Percentiles rank a stretch among this genome's conserved stretches.
Conservation (phyloP, 1,140 invertebrate genomes). For the Heliconius nattereri region DNA sequence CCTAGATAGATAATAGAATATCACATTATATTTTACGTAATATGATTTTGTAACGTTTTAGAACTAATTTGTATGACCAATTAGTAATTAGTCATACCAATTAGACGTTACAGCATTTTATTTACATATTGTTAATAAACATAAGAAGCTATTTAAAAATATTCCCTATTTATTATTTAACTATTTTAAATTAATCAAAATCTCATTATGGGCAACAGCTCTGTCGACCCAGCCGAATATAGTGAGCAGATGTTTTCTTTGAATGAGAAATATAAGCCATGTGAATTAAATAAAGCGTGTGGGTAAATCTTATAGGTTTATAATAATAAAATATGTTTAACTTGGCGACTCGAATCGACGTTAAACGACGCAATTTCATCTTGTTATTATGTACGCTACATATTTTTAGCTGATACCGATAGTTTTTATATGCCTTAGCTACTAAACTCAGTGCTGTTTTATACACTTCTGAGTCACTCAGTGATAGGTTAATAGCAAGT, state of each 20-base stretch:
- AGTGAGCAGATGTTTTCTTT: constrained; percentile 8
- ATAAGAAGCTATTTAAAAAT: too few relatives aligned
- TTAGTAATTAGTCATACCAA: not conserved
- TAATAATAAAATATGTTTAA: not conserved
- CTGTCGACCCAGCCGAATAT: not conserved
- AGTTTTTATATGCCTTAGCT: not conserved
- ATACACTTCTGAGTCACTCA: constrained; percentile 19
- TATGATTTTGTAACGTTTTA: too few relatives aligned
- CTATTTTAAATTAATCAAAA: not conserved
- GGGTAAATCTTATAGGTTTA: not conserved
- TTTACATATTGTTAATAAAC: too few relatives aligned
- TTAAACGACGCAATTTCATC: too few relatives aligned
- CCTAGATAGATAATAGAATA: not conserved
- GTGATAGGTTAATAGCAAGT: constrained; percentile 15
- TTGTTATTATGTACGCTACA: not conserved
- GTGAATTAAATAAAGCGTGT: not conserved
- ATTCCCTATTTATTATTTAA: too few relatives aligned
- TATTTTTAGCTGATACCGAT: not conserved
- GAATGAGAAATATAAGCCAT: constrained; percentile 1
- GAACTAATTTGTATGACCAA: too few relatives aligned
- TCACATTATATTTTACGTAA: not conserved
- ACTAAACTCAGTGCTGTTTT: not conserved
- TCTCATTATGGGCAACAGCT: not conserved
- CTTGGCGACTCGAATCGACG: not conserved
- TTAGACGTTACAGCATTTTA: not conserved